Evolutionary conservation across 2,797 vertebrate genomes (phyloP), one percentile per base, ranked within the genome.

Genomic region (Epinephelus malabaricus): DNA sequence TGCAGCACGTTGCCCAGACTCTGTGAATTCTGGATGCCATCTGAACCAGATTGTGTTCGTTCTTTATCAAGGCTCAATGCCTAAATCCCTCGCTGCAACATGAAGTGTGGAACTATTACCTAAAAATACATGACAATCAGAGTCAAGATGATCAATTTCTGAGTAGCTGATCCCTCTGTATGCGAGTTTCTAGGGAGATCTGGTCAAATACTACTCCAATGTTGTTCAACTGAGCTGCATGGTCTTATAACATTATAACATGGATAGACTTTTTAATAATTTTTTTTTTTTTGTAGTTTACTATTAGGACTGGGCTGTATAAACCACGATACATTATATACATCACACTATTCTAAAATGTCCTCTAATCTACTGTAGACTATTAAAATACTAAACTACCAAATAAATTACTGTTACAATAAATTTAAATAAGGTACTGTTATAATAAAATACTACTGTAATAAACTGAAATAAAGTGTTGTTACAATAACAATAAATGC

Each of bases 21-120:
- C 84, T 77, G 86, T 84, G 86, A 87, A 88, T 91, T 79, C 90
- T 91, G 89, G 85, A 92, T 84, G 90, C 88, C 89, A 88, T 89
- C 85, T 89, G 86, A 92, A 90, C 86, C 88, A 90, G 88, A 91
- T 87, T 94, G 91, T 87, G 85, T 91, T 88, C 61, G 0, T 82
- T 90, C 74, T 83, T 85, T 80, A 83, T 76, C 13, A 47, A 78
- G 87, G 86, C 83, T 87, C 86, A 76, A 54, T 68, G 66, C 75
- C 81, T 75, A 81, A 85, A 84, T 84, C 81, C 68, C 79, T 67
- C 0, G 62, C 69, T 82, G 83, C 81, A 80, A 83, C 82, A 82
- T 62, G 62, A 72, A 85, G 67, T 40, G 61, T 38, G 67, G 73
- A 71, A 23, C 73, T 60, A 71, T 81, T 84, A 74, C 63, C 78